phyloP scores from a whole-genome alignment of 2,888 invertebrate genomes.

The Blastobasis lacticolella region DNA sequence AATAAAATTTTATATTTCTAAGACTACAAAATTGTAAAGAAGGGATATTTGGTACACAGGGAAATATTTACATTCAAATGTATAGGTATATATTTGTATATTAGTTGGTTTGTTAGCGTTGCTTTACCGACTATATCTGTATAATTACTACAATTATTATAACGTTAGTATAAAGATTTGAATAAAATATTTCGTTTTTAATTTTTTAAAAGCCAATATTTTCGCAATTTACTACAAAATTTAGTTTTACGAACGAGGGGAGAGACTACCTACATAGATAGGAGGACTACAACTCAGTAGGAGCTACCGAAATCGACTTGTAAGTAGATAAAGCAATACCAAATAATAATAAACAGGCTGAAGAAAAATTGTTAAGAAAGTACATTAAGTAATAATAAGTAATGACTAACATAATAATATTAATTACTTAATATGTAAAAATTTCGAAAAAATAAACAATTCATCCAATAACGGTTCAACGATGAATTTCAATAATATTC shows the following conservation, averaged over 20 bases:
- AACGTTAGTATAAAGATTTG: conserved; percentile 68
- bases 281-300: no score
- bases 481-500: conserved; percentile 44
- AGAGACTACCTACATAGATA: conserved; percentile 17
- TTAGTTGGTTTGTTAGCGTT: conserved; percentile 56
- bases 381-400: no score
- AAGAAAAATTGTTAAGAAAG: no score
- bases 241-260: conserved; percentile 29
- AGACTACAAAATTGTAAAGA: conserved; percentile 70
- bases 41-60: conserved; percentile 69
- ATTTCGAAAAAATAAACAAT: conserved; percentile 24
- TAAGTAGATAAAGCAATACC: no score
- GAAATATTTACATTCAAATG: conserved; percentile 62
- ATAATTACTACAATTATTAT: conserved; percentile 55
- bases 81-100: conserved; percentile 66
- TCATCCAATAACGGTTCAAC: conserved; percentile 29
- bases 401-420: no score
- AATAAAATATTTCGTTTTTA: conserved; percentile 64
- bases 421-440: conserved; percentile 1
- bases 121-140: conserved; percentile 26
- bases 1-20: conserved; percentile 31
- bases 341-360: no score
- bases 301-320: no score
- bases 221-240: conserved; percentile 41
- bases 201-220: conserved; percentile 45